These are phyloP conservation scores for Neotoma lepida DNA, from an alignment of 2,113 vertebrate species.

Conservation along the genomic window DNA sequence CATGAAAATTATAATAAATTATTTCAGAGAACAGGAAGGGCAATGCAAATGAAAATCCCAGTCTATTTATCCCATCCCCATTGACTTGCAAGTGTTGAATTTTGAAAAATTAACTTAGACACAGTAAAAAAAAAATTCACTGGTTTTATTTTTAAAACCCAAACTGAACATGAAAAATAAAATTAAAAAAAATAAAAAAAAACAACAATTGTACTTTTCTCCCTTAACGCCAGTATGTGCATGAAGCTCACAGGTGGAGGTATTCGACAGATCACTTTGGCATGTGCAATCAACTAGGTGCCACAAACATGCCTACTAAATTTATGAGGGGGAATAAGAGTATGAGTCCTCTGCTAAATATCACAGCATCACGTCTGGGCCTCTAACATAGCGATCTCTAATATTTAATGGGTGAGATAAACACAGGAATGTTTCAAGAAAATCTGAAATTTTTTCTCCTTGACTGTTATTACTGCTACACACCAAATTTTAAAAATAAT, in stretches of 20 bases:
- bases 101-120: slow-evolving; percentile 70
- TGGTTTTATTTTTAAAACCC: slow-evolving; percentile 67
- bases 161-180: slow-evolving; percentile 22
- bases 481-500: not conserved
- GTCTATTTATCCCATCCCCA: slow-evolving; percentile 73
- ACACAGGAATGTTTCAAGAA: not conserved
- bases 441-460: not conserved
- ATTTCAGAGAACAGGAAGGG: slow-evolving; percentile 81
- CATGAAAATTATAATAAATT: slow-evolving; percentile 82
- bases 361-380: not conserved
- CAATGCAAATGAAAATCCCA: slow-evolving; percentile 79
- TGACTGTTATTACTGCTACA: not conserved
- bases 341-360: not conserved
- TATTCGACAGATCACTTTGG: slow-evolving; percentile 51
- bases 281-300: not conserved
- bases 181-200: not conserved
- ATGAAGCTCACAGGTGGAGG: not conserved
- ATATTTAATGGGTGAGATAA: not conserved
- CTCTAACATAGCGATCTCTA: not conserved
- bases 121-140: slow-evolving; percentile 39
- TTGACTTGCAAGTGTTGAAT: slow-evolving; percentile 66
- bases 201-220: not conserved
- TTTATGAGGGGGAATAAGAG: slow-evolving; percentile 41
- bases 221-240: not conserved
- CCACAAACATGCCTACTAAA: not conserved